These are phyloP conservation scores for Limnephilus marmoratus DNA, from an alignment of 2,888 invertebrate species.

Conservation along the genomic window DNA sequence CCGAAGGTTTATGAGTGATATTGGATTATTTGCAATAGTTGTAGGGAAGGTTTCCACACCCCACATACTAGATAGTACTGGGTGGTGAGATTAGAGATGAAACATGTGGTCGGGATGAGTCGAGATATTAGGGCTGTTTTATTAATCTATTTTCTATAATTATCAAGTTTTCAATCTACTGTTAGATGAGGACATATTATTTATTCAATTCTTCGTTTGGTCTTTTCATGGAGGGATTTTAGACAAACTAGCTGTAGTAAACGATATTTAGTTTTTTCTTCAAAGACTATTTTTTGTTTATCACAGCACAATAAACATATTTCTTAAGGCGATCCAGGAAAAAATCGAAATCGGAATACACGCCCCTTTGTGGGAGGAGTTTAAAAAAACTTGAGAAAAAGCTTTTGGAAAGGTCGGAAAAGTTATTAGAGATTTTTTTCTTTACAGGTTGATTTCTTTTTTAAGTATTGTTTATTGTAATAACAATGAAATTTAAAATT, in stretches of 20 bases:
- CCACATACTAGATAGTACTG: neutral
- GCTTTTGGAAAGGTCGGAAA: too few relatives aligned
- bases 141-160: neutral
- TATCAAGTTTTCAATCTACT: neutral
- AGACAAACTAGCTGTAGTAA: neutral
- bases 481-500: too few relatives aligned
- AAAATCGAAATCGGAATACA: too few relatives aligned
- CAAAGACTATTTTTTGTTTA: too few relatives aligned
- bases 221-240: neutral
- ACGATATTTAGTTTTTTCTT: too few relatives aligned
- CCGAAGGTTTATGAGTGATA: neutral
- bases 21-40: constrained; percentile 2
- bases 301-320: too few relatives aligned
- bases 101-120: neutral
- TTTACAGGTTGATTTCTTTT: too few relatives aligned
- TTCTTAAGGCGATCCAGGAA: too few relatives aligned
- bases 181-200: neutral
- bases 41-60: neutral
- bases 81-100: neutral
- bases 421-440: too few relatives aligned
- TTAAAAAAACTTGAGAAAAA: too few relatives aligned
- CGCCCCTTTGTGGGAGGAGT: too few relatives aligned
- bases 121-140: neutral
- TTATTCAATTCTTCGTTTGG: neutral
- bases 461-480: too few relatives aligned